A percentile compares a stretch with the other conserved stretches of the same genome.
phyloP scores from a whole-genome alignment of 1,140 invertebrate genomes.

The Tenebrio molitor region DNA sequence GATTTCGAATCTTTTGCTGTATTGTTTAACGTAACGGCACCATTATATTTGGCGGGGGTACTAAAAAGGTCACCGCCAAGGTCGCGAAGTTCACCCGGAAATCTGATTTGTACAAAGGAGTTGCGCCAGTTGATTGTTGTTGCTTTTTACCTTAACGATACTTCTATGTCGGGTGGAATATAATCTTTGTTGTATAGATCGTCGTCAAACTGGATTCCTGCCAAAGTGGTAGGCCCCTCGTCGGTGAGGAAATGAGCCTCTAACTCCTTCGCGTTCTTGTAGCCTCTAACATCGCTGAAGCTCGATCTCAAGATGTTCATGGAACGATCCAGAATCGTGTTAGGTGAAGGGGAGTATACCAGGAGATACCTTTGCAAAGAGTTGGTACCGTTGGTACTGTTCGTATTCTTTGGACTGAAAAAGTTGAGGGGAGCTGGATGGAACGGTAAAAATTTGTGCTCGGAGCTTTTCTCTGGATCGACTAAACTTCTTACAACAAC shows the following conservation, averaged over 20 bases:
- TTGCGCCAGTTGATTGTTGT: neutral
- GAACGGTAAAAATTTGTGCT: neutral
- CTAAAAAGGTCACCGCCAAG: constrained; percentile 63
- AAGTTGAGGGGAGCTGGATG: neutral
- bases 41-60: no score
- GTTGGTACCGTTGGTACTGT: neutral
- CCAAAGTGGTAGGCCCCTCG: constrained; percentile 61
- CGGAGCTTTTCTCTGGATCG: constrained; percentile 53
- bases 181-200: constrained; percentile 63
- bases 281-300: constrained; percentile 1
- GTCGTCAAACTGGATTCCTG: constrained; percentile 71
- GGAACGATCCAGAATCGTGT: neutral
- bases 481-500: constrained; percentile 74
- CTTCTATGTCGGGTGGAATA: constrained; percentile 68
- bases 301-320: neutral
- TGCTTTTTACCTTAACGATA: constrained; percentile 68
- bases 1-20: neutral
- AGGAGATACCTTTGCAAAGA: neutral
- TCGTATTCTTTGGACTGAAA: neutral
- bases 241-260: neutral
- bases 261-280: neutral
- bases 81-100: constrained; percentile 74
- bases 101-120: constrained; percentile 55
- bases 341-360: constrained; percentile 8
- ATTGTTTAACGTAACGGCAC: neutral